Base-by-base conservation (phyloP, 1,140 invertebrate species). In the Periplaneta americana region DNA sequence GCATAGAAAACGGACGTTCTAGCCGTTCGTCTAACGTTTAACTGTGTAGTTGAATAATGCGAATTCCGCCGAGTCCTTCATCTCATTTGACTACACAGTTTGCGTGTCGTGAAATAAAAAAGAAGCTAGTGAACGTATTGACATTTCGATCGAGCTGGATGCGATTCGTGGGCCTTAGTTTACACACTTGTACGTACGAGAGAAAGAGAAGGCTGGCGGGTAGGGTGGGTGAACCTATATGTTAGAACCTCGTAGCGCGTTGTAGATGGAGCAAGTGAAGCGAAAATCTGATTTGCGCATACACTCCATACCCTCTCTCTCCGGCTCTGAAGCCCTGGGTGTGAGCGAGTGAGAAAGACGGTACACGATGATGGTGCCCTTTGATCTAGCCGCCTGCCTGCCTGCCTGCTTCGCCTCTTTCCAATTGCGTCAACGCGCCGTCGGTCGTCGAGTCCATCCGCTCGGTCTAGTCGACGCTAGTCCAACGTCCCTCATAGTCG, bases 341-440 rank as follows among this genome's bases (percentile, higher is more conserved):
- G 85, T 86, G 85, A 86, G 82, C 86, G 87, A 85, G 84, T 22
- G 76, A 36, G 76, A 78, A 36, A 78, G 35, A 85, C 86, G 85
- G 87, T 84, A 84, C 84, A 84, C 86, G 39, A 18, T 48, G 39
- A 48, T 48, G 39, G 39, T 22, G 86, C 85, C 88, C 88, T 88
- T 89, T 89, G 88, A 88, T 89, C 87, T 86, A 88, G 85, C 88
- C 88, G 87, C 87, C 87, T 86, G 83, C 86, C 86, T n/a, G n/a
- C n/a, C n/a, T n/a, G n/a, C 87, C 88, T 88, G 88, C 86, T 85
- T 32, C 74, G 80, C 77, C 84, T 85, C 84, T 83, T 84, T 84
- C 85, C 85, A 84, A 83, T 80, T 77, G 79, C 82, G 80, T 79
- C 83, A 81, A 82, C 84, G 82, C 84, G 66, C 22, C 34, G 39